Evolutionary conservation across 2,797 vertebrate species (phyloP).

Genomic region (Onychomys torridus): DNA sequence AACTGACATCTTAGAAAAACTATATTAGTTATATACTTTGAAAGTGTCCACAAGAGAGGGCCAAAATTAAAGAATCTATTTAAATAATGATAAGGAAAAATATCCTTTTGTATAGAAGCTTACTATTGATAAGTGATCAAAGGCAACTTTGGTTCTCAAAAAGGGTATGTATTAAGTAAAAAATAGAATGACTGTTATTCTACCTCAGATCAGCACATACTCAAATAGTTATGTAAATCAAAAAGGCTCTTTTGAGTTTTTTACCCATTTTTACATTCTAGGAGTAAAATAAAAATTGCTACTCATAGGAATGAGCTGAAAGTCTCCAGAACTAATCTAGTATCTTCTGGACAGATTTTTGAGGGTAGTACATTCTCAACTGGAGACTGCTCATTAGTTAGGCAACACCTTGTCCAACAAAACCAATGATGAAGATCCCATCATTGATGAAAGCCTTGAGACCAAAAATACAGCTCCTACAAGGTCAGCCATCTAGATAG

Average conservation of each 20-base stretch:
- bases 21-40: not conserved
- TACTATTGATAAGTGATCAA: conserved; percentile 9
- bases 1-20: not conserved
- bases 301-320: not conserved
- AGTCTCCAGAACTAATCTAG: not conserved
- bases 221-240: not conserved
- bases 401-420: not conserved
- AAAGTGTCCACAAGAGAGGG: not conserved
- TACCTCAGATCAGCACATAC: not conserved
- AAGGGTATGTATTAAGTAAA: not conserved
- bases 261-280: conserved; percentile 39
- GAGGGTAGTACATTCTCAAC: not conserved
- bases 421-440: not conserved
- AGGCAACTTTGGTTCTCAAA: not conserved
- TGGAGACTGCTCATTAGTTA: not conserved
- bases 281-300: not conserved
- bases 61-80: not conserved
- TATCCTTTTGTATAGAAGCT: not conserved
- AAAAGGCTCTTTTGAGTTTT: not conserved
- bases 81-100: conserved; percentile 34
- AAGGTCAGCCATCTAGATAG: not conserved
- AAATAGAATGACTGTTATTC: not conserved
- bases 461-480: not conserved
- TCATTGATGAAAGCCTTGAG: not conserved
- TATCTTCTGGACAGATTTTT: not conserved